phyloP scores from a whole-genome alignment of 2,888 invertebrate species.

The Pantelozetes paolii region DNA sequence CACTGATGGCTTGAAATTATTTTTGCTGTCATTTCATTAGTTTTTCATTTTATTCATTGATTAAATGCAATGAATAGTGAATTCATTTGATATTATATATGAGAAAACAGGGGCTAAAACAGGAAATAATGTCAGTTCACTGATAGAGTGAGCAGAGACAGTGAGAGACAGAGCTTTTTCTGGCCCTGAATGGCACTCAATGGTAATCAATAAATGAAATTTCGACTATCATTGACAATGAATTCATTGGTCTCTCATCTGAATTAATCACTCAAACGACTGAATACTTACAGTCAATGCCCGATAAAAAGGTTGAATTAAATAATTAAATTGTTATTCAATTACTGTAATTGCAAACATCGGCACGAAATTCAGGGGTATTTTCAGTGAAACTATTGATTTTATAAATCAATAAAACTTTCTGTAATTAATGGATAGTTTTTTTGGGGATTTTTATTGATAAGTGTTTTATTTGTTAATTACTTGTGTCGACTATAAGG shows the following conservation, averaged over 20 bases:
- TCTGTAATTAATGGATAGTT: too few species aligned
- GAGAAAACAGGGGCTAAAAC: background rate
- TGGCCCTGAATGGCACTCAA: too few species aligned
- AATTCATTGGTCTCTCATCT: conserved; percentile 8
- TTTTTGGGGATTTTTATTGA: too few species aligned
- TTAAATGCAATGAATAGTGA: background rate
- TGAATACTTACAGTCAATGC: background rate
- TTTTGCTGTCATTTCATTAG: background rate
- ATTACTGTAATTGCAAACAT: too few species aligned
- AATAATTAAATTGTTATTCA: too few species aligned
- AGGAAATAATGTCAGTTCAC: conserved; percentile 21
- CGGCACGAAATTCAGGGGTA: too few species aligned
- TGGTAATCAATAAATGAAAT: too few species aligned
- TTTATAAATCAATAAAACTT: too few species aligned
- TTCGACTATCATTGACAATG: background rate
- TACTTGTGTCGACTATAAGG: background rate
- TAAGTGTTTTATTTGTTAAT: too few species aligned
- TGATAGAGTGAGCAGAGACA: background rate
- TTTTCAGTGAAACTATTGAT: too few species aligned
- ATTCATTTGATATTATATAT: background rate
- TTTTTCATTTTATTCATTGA: background rate
- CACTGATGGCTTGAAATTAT: background rate
- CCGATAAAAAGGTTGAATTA: background rate
- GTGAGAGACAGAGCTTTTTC: background rate
- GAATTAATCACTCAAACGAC: conserved; percentile 4